phyloP scores from a whole-genome alignment of 2,113 vertebrate species.

The Galemys pyrenaicus region DNA sequence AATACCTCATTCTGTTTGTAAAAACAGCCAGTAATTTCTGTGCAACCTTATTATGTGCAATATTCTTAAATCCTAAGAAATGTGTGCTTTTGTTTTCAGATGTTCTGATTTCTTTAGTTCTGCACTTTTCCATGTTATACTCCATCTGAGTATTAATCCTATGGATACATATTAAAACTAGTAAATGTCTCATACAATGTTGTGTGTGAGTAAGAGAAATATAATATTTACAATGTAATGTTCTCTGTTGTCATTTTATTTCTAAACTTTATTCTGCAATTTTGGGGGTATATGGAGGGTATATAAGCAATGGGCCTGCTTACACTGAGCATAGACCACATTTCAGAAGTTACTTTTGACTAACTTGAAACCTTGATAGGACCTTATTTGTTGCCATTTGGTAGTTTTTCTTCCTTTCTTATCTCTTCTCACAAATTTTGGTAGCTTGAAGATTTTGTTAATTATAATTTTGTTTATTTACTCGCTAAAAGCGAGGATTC shows the following conservation, averaged over 20 bases:
- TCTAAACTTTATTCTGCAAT: neutral
- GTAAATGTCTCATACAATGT: conserved; percentile 62
- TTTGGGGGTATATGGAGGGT: neutral
- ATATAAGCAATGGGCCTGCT: neutral
- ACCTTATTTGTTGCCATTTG: neutral
- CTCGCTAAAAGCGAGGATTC: neutral
- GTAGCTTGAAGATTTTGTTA: conserved; percentile 42
- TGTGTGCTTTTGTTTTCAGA: conserved; percentile 77
- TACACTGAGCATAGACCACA: neutral
- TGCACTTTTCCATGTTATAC: conserved; percentile 75
- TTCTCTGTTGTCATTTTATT: conserved; percentile 65
- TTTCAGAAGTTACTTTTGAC: neutral
- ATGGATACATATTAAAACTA: conserved; percentile 75
- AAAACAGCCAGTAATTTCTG: conserved; percentile 85
- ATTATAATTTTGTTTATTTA: conserved; percentile 47
- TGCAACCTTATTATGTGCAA: conserved; percentile 87
- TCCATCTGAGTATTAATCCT: conserved; percentile 80
- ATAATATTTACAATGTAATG: conserved; percentile 61
- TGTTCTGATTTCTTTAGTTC: conserved; percentile 80
- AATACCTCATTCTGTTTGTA: conserved; percentile 87
- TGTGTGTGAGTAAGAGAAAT: conserved; percentile 77
- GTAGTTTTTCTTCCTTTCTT: neutral
- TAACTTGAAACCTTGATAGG: neutral
- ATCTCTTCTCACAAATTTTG: neutral
- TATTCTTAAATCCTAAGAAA: conserved; percentile 83